phyloP scores from a whole-genome alignment of 37 sponge, comb jelly and placozoan species.

The Hormiphora californensis region DNA sequence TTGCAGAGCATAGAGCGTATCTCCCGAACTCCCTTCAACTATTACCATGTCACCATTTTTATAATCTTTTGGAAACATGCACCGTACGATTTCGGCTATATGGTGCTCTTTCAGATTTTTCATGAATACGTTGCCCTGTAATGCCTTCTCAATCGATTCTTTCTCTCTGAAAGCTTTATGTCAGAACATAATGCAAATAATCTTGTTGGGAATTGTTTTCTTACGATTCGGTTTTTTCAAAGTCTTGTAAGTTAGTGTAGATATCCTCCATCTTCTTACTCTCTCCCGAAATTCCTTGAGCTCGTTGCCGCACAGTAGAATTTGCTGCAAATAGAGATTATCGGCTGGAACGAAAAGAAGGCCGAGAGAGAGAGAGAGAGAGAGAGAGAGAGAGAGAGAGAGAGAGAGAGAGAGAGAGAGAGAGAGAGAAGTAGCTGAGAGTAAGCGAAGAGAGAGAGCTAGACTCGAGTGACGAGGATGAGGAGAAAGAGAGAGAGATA shows the following conservation, averaged over 20 bases:
- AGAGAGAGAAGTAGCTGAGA: no score
- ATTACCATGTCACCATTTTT: constrained; percentile 2
- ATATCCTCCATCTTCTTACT: constrained; percentile 13
- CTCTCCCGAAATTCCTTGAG: constrained; percentile 10
- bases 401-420: no score
- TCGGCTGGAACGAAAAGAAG: no score
- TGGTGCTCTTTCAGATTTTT: constrained; percentile 11
- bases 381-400: no score
- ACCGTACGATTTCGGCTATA: constrained; percentile 7
- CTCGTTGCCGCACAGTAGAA: not conserved
- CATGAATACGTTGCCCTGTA: constrained; percentile 1
- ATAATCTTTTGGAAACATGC: constrained; percentile 12
- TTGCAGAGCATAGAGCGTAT: constrained; percentile 18
- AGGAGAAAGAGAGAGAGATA: no score
- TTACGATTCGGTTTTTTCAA: not conserved
- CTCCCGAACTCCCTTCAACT: not conserved
- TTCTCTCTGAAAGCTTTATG: not conserved
- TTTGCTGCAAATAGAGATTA: no score
- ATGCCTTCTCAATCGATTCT: not conserved
- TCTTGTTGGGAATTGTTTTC: not conserved
- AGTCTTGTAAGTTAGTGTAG: not conserved
- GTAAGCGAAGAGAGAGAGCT: no score
- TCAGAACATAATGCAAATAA: not conserved
- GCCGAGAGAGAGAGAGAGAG: no score
- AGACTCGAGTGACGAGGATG: no score